Evolutionary conservation across 2,888 invertebrate genomes (phyloP).

Genomic region (Portevinia maculata): DNA sequence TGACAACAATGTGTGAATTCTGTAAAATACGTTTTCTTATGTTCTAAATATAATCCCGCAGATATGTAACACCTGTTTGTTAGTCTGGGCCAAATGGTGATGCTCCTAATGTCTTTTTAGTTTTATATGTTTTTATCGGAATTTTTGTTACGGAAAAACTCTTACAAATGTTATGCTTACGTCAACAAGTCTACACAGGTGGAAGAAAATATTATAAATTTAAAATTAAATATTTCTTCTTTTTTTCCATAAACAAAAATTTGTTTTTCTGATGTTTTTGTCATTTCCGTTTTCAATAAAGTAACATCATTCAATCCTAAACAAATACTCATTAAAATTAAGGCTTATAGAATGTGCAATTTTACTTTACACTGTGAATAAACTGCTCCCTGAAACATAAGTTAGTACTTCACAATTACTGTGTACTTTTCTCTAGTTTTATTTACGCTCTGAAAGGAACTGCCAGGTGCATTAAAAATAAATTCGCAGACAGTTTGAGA

Average conservation of each 20-base stretch:
- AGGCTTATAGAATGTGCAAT: constrained; percentile 18
- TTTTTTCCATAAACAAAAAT: constrained; percentile 9
- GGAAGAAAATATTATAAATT: constrained; percentile 41
- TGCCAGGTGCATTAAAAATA: too few species aligned
- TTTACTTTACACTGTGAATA: constrained; percentile 20
- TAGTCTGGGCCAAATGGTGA: constrained; percentile 23
- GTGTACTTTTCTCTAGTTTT: too few species aligned
- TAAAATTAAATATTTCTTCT: constrained; percentile 20
- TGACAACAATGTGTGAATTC: too few species aligned
- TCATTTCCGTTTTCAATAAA: constrained; percentile 21
- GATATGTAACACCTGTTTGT: background rate
- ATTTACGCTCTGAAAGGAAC: background rate
- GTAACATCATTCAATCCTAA: constrained; percentile 3
- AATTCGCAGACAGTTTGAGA: too few species aligned
- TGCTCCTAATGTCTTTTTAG: constrained; percentile 9
- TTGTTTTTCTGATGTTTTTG: constrained; percentile 4
- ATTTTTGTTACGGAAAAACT: constrained; percentile 5
- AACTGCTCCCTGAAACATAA: constrained; percentile 5
- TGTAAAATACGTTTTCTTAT: too few species aligned
- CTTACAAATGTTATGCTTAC: background rate
- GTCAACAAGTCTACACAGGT: constrained; percentile 19
- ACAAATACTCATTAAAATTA: constrained; percentile 42
- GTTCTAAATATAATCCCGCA: background rate
- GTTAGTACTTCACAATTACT: constrained; percentile 10
- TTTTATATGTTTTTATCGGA: constrained; percentile 16